phyloP scores from a whole-genome alignment of 2,113 vertebrate genomes.

The Malurus elegans region DNA sequence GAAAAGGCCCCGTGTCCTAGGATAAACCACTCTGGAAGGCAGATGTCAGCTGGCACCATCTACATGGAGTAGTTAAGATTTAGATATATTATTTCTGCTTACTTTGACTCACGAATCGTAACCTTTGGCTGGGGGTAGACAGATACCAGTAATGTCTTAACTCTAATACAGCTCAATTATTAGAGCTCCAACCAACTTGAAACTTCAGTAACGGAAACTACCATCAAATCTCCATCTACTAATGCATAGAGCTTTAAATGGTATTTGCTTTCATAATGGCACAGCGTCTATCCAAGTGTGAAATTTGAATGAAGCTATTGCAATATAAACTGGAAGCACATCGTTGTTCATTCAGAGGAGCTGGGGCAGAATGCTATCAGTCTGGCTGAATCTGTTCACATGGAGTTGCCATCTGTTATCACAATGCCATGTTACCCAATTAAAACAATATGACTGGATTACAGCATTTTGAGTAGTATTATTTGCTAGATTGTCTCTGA shows the following conservation, averaged over 20 bases:
- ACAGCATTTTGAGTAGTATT: constrained; percentile 38
- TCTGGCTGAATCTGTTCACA: constrained; percentile 62
- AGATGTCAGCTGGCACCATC: not conserved
- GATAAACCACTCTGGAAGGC: not conserved
- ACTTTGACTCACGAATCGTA: not conserved
- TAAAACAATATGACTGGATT: constrained; percentile 59
- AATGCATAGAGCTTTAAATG: not conserved
- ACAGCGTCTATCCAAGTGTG: constrained; percentile 18
- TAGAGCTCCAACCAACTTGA: not conserved
- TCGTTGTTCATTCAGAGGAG: constrained; percentile 57
- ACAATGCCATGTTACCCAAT: constrained; percentile 55
- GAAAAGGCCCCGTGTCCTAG: not conserved
- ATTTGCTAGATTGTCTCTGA: constrained; percentile 39
- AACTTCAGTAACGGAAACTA: not conserved
- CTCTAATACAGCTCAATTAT: not conserved
- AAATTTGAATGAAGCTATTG: constrained; percentile 48
- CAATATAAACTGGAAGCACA: not conserved
- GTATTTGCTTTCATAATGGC: constrained; percentile 20
- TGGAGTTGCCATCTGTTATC: constrained; percentile 69
- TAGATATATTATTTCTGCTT: not conserved
- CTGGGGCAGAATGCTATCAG: constrained; percentile 67
- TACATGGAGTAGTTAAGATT: not conserved
- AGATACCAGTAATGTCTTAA: not conserved
- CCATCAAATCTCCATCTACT: not conserved
- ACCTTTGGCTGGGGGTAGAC: not conserved